These are phyloP conservation scores for Liparis tanakae DNA, from an alignment of 2,797 vertebrate species.

Conservation along the genomic window DNA sequence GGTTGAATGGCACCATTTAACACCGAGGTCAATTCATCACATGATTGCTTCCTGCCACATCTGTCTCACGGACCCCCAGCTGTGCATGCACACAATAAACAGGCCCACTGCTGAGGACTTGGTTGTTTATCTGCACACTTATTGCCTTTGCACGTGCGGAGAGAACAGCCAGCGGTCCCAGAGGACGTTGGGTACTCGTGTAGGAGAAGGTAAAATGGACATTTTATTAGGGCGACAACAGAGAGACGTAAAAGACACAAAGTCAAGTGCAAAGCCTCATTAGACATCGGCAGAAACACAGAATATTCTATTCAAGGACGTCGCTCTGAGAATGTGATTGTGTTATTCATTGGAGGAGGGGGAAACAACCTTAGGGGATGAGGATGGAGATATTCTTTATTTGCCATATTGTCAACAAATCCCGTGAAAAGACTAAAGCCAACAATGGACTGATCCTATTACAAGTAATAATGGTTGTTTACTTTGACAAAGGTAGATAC, in stretches of 20 bases:
- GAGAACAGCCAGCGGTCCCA: constrained; percentile 41
- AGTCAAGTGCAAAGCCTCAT: constrained; percentile 24
- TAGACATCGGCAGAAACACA: constrained; percentile 10
- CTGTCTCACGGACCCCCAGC: constrained; percentile 53
- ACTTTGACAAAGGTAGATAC: background rate
- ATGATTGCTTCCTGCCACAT: constrained; percentile 69
- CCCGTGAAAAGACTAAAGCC: constrained; percentile 3
- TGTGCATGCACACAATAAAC: constrained; percentile 57
- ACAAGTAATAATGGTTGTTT: background rate
- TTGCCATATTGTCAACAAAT: constrained; percentile 13
- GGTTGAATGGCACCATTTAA: constrained; percentile 79
- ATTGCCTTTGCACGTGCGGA: constrained; percentile 40
- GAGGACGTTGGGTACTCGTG: constrained; percentile 7
- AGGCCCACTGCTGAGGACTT: constrained; percentile 48
- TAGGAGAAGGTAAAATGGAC: constrained; percentile 27
- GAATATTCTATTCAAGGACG: background rate
- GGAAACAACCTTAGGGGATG: constrained; percentile 14
- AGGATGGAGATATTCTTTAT: background rate
- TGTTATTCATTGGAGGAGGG: constrained; percentile 16
- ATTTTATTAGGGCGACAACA: constrained; percentile 30
- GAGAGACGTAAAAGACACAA: background rate
- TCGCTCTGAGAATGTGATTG: constrained; percentile 26
- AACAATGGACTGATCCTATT: constrained; percentile 4
- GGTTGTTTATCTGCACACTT: constrained; percentile 34
- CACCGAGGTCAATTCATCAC: constrained; percentile 70